phyloP scores from a whole-genome alignment of 2,888 invertebrate species.

The Pachymerium ferrugineum region DNA sequence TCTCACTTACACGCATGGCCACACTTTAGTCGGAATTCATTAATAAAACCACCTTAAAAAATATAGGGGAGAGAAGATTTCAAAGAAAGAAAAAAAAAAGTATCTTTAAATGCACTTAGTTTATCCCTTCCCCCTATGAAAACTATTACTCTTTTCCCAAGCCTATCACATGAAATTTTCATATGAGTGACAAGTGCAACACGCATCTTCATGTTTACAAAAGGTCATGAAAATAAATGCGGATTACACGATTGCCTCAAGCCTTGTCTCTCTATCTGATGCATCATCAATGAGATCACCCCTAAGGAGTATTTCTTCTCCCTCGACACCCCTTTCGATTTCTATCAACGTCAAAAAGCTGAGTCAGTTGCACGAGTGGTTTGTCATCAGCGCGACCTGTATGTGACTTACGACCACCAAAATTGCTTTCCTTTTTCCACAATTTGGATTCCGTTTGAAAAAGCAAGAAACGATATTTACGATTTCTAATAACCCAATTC shows the following conservation, averaged over 20 bases:
- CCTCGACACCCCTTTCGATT: slow-evolving; percentile 9
- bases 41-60: not conserved
- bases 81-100: not conserved
- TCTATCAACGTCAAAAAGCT: slow-evolving; percentile 8
- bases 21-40: not conserved
- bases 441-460: not conserved
- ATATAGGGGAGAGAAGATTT: not conserved
- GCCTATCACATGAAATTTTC: not conserved
- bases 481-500: slow-evolving; percentile 13
- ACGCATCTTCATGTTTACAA: not conserved
- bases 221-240: not conserved
- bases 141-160: not conserved
- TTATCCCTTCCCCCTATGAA: not conserved
- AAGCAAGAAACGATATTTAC: not conserved
- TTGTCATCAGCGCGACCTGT: not conserved
- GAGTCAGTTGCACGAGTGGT: slow-evolving; percentile 5
- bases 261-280: not conserved
- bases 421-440: not conserved
- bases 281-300: not conserved
- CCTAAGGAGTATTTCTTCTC: not conserved
- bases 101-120: not conserved
- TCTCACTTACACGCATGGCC: slow-evolving; percentile 4
- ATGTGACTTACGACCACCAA: not conserved
- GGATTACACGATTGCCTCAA: not conserved
- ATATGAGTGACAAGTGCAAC: not conserved